phyloP scores from a whole-genome alignment of 2,113 vertebrate species.

The Eolophus roseicapilla region DNA sequence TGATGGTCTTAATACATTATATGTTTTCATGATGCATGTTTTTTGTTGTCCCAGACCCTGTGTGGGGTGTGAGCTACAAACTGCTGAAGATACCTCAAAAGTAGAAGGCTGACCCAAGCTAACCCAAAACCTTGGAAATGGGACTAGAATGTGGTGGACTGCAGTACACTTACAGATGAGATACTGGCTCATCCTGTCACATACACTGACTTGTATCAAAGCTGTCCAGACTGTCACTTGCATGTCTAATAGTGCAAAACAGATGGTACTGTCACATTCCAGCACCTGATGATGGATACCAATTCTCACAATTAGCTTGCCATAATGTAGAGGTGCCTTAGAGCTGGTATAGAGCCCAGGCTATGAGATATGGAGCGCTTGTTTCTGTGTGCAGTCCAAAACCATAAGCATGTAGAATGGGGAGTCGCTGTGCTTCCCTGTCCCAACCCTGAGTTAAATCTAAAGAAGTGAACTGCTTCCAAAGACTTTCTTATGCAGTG shows the following conservation, averaged over 20 bases:
- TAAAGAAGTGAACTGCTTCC: neutral
- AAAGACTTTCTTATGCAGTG: neutral
- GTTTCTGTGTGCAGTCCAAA: neutral
- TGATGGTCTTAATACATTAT: neutral
- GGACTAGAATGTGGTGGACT: neutral
- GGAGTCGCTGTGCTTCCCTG: fast-evolving
- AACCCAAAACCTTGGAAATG: neutral
- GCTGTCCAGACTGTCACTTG: neutral
- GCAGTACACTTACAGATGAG: neutral
- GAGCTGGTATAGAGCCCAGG: neutral
- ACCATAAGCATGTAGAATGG: fast-evolving
- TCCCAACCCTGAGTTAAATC: neutral
- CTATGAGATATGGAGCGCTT: neutral
- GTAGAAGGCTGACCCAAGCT: neutral
- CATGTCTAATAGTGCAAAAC: neutral
- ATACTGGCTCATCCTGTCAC: neutral
- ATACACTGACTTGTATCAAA: neutral
- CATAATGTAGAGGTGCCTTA: neutral
- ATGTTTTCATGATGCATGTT: fast-evolving
- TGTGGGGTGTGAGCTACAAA: neutral
- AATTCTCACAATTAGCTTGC: neutral
- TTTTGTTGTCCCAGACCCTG: neutral
- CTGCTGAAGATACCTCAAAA: neutral
- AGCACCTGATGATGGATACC: no score
- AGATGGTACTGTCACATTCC: neutral